Conservation (phyloP, 2,797 vertebrate genomes). For the Pangasius macronema region DNA sequence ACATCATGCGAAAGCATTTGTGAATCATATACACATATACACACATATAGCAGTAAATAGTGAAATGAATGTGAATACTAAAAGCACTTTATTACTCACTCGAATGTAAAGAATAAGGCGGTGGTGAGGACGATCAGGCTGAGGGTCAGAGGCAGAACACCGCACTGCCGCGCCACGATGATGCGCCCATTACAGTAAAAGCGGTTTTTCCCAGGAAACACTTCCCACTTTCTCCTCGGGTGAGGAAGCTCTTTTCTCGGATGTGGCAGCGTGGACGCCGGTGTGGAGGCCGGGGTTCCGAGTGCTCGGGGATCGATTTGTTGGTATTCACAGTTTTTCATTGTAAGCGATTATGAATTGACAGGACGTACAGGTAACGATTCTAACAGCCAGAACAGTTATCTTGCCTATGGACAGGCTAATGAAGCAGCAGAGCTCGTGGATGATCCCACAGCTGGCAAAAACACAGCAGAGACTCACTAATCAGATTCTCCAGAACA, state of each 20-base stretch:
- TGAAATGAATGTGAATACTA: neutral
- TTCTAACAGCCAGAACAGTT: neutral
- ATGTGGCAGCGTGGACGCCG: slow-evolving; percentile 61
- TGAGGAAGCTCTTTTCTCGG: slow-evolving; percentile 59
- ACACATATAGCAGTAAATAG: no score
- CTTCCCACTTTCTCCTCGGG: slow-evolving; percentile 86
- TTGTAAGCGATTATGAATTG: slow-evolving; percentile 53
- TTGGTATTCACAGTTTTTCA: slow-evolving; percentile 94
- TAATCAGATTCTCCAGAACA: neutral
- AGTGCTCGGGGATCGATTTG: slow-evolving; percentile 86
- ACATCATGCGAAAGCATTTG: neutral
- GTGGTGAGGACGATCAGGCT: slow-evolving; percentile 90
- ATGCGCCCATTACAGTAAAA: slow-evolving; percentile 91
- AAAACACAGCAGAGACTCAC: neutral
- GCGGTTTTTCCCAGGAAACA: slow-evolving; percentile 89
- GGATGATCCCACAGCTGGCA: neutral
- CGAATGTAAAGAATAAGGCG: slow-evolving; percentile 93
- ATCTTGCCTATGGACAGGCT: no score
- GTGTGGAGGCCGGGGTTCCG: slow-evolving; percentile 58
- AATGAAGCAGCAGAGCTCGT: neutral
- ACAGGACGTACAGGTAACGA: neutral
- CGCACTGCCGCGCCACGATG: slow-evolving; percentile 87
- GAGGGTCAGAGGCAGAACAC: slow-evolving; percentile 88
- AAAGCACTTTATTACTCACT: slow-evolving; percentile 78
- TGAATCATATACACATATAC: neutral